Conservation (phyloP, 2,888 invertebrate species). For the Parasteatoda lunata region DNA sequence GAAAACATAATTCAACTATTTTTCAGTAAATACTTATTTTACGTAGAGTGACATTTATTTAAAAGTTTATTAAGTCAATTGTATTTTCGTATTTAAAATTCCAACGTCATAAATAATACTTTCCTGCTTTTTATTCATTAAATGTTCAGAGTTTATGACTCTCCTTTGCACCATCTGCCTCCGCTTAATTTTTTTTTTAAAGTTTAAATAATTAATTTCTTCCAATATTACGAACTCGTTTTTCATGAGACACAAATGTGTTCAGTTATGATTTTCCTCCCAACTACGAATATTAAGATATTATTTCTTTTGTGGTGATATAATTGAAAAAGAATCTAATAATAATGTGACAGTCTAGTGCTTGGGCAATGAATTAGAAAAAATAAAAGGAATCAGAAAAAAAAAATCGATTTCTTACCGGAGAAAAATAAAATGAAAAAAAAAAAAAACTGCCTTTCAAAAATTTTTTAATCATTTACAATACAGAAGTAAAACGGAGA, state of each 20-base stretch:
- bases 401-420: not conserved
- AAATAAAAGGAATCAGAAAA: not conserved
- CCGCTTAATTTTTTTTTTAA: not conserved
- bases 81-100: too few relatives aligned
- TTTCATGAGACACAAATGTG: not conserved
- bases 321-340: not conserved
- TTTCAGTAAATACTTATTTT: too few relatives aligned
- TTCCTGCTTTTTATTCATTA: not conserved
- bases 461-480: not conserved
- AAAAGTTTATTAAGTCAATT: too few relatives aligned
- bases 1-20: too few relatives aligned
- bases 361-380: not conserved
- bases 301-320: constrained; percentile 5
- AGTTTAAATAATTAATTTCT: not conserved
- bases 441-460: not conserved
- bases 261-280: not conserved
- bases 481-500: constrained; percentile 20
- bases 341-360: not conserved
- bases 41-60: too few relatives aligned
- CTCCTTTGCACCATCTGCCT: not conserved
- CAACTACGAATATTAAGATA: not conserved
- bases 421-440: not conserved
- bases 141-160: not conserved
- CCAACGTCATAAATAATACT: too few relatives aligned
- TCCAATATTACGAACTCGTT: not conserved